Base-by-base conservation (phyloP, 2,888 invertebrate species). In the Baccha elongata region DNA sequence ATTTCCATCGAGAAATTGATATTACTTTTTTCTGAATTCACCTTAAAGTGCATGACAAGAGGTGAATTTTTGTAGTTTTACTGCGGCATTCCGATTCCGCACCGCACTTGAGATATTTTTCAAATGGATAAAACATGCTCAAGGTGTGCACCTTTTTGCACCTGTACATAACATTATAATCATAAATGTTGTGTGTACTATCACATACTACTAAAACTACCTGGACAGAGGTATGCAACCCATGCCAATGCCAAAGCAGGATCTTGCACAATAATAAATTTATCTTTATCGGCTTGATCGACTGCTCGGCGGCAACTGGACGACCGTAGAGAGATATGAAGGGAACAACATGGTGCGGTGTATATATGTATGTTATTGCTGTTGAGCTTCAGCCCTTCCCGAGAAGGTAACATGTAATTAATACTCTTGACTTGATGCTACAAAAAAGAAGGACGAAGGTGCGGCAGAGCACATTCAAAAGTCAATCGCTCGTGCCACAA, bases 71-170 rank as follows among this genome's bases (percentile, higher is more conserved):
- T 55, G 37, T 42, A 42, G 42, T 58, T 37, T 55, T 13, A 55
- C 13, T 37, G 42, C 21, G n/a, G 62, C 65, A 65, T 65, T 81
- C 67, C 55, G n/a, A n/a, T n/a, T n/a, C n/a, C n/a, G n/a, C n/a
- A n/a, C n/a, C n/a, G n/a, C n/a, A 26, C 50, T 64, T 58, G 23
- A 46, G 40, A 71, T 42, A 40, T 58, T 11, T 19, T 11, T 26
- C 23, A 23, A 67, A 62, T 62, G 76, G 19, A 68, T 32, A 58
- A 67, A 78, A 83, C 81, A 83, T 78, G 71, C 53, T 78, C 83
- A 83, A 83, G 83, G 83, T 83, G 83, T 83, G 83, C 72, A 78
- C 78, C 68, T 83, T 83, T 83, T 83, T 83, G 83, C 83, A 83
- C 83, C 83, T 83, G 83, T 53, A 73, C 83, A 73, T 68, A 83